Evolutionary conservation across 2,113 vertebrate species (phyloP).

Genomic region (Petaurus breviceps): DNA sequence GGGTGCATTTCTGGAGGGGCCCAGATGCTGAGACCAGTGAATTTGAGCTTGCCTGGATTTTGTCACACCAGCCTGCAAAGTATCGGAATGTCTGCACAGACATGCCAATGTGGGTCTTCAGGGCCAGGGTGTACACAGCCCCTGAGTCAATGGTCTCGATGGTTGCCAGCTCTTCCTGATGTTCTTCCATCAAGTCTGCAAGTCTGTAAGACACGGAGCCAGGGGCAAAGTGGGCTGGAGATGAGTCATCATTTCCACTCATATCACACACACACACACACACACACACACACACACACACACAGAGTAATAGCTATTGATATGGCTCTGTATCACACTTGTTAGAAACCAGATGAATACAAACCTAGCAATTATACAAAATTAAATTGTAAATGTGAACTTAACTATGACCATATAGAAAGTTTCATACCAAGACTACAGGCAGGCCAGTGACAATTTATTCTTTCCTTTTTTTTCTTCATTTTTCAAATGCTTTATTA

Average conservation of each 20-base stretch:
- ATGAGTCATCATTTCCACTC: background rate
- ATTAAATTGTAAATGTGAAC: background rate
- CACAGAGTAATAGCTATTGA: too few relatives aligned
- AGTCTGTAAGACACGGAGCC: constrained; percentile 80
- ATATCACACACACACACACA: too few relatives aligned
- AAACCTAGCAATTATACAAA: background rate
- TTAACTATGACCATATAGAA: background rate
- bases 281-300: too few relatives aligned
- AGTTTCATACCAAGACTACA: background rate
- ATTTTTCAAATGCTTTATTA: too few relatives aligned
- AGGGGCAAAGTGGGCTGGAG: background rate
- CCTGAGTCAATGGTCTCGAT: constrained; percentile 89
- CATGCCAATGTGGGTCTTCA: constrained; percentile 91
- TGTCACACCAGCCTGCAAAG: constrained; percentile 92
- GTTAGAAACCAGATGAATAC: too few relatives aligned
- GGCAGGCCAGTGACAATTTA: background rate
- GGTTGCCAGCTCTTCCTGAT: constrained; percentile 90
- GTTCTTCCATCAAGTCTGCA: constrained; percentile 89
- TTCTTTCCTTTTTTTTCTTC: too few relatives aligned
- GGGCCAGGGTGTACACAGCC: constrained; percentile 90
- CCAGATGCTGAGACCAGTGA: background rate
- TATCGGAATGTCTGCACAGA: constrained; percentile 91
- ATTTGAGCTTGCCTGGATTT: constrained; percentile 86
- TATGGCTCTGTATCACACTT: background rate
- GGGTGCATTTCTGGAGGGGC: background rate